Evolutionary conservation across 2,797 vertebrate genomes (phyloP).

Genomic region (Cercopithecus neglectus): DNA sequence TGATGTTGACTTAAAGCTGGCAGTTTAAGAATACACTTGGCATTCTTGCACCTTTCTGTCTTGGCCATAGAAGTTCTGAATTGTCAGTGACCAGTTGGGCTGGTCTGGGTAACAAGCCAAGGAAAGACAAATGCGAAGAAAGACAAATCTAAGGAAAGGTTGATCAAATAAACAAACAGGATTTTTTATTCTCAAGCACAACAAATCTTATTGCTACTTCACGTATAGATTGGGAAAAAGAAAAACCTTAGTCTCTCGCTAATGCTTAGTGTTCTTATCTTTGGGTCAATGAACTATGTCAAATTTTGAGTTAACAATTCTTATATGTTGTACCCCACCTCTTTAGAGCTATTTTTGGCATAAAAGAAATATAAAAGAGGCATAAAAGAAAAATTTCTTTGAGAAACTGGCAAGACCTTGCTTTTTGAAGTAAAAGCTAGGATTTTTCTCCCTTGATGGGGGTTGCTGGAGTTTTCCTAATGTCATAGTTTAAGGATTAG

Average conservation of each 20-base stretch:
- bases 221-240: neutral
- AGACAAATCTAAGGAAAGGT: conserved; percentile 6
- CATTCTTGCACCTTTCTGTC: neutral
- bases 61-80: conserved; percentile 16
- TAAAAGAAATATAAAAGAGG: neutral
- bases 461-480: neutral
- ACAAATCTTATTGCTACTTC: neutral
- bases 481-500: neutral
- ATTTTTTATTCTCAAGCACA: conserved; percentile 13
- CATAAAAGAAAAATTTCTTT: conserved; percentile 38
- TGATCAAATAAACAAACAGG: conserved; percentile 2
- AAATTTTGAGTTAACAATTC: neutral
- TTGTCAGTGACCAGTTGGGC: neutral
- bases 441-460: neutral
- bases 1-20: conserved; percentile 51
- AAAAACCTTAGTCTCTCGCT: neutral
- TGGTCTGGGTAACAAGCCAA: conserved; percentile 24
- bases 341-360: conserved; percentile 19
- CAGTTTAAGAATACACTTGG: conserved; percentile 33
- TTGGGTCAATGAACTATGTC: neutral
- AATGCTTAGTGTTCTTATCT: neutral
- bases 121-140: conserved; percentile 35
- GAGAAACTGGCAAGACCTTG: conserved; percentile 2
- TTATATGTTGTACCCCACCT: neutral
- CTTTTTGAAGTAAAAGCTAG: conserved; percentile 27